A percentile compares a stretch with the other conserved stretches of the same genome.
Evolutionary conservation across 2,797 vertebrate species (phyloP).

Genomic region (Diplodus sargus): DNA sequence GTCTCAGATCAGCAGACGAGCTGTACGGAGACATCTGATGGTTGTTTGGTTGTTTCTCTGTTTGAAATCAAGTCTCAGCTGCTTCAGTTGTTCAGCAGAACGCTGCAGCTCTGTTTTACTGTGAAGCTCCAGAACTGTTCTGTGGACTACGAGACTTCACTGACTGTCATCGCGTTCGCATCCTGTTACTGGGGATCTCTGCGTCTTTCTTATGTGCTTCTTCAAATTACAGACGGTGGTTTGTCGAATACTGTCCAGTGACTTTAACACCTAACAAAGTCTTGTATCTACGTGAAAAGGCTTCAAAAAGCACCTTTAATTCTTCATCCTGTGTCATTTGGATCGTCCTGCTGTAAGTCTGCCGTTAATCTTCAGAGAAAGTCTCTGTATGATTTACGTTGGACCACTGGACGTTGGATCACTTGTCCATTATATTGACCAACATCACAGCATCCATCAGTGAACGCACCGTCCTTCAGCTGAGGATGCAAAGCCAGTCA

Average conservation of each 20-base stretch:
- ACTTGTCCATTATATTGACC: neutral
- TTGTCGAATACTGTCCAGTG: neutral
- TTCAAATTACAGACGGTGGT: neutral
- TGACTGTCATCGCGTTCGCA: neutral
- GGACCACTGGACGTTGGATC: neutral
- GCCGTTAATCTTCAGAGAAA: neutral
- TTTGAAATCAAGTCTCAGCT: no score
- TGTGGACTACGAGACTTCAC: no score
- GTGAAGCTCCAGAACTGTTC: no score
- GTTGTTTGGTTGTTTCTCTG: no score
- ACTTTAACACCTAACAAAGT: neutral
- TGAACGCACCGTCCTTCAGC: neutral
- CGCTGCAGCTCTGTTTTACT: no score
- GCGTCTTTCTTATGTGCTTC: neutral
- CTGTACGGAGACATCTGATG: no score
- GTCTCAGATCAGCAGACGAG: no score
- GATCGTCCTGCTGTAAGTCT: neutral
- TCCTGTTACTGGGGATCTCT: neutral
- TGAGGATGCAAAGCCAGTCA: neutral
- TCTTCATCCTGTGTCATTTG: neutral
- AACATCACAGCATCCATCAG: neutral
- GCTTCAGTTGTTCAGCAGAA: no score
- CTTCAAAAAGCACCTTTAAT: neutral
- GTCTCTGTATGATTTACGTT: neutral
- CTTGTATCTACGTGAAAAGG: neutral